Conservation (phyloP, 2,113 vertebrate species). For the Crotalus viridis region DNA sequence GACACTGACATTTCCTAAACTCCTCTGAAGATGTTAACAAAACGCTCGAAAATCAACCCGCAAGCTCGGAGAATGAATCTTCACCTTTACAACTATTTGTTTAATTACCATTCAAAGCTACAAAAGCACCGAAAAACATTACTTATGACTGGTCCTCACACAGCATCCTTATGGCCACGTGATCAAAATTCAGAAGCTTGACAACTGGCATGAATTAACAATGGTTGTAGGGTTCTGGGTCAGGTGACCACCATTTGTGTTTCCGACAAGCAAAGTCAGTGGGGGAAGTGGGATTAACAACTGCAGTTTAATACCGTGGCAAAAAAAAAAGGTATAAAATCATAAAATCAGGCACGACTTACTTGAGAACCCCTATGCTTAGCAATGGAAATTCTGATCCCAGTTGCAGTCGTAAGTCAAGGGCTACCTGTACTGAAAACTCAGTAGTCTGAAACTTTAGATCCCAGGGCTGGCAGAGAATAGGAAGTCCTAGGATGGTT, state of each 20-base stretch:
- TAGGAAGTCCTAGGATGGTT: not conserved
- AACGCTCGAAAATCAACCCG: too few species aligned
- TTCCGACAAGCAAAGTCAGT: not conserved
- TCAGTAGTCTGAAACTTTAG: not conserved
- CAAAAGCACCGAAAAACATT: not conserved
- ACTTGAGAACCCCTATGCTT: not conserved
- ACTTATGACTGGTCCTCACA: not conserved
- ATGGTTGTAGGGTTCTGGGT: not conserved
- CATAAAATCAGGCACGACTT: not conserved
- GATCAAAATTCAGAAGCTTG: not conserved
- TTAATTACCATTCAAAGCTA: not conserved
- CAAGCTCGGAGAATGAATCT: too few species aligned
- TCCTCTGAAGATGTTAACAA: too few species aligned
- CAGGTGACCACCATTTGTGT: not conserved
- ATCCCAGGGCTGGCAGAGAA: not conserved
- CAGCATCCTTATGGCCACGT: not conserved
- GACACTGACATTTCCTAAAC: too few species aligned
- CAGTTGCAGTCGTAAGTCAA: not conserved
- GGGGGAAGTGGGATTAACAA: not conserved
- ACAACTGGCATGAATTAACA: not conserved
- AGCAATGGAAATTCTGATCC: not conserved
- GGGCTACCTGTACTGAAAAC: not conserved
- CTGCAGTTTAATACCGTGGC: not conserved
- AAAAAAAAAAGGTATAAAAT: not conserved
- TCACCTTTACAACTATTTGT: not conserved